Evolutionary conservation across 2,888 invertebrate species (phyloP).

Genomic region (Buathra laborator): DNA sequence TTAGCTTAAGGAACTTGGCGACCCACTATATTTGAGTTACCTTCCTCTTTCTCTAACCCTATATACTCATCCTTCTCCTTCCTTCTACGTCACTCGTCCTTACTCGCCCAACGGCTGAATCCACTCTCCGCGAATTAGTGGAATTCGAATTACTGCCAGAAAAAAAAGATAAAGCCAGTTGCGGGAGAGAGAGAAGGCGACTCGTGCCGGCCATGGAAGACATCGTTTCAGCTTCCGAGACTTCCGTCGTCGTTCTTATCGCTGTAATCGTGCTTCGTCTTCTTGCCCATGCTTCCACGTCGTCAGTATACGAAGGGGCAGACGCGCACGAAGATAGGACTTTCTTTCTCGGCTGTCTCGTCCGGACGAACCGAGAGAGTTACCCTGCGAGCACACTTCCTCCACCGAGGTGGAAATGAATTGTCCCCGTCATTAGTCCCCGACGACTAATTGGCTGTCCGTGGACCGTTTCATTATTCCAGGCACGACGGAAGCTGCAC

Average conservation of each 20-base stretch:
- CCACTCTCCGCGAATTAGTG: conserved; percentile 64
- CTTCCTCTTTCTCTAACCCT: conserved; percentile 31
- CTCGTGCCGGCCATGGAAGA: conserved; percentile 30
- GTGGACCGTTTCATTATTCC: conserved; percentile 69
- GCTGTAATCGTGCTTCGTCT: conserved; percentile 45
- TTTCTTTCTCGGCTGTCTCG: conserved; percentile 55
- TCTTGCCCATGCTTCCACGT: conserved; percentile 27
- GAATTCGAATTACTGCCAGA: conserved; percentile 64
- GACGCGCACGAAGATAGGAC: conserved; percentile 42
- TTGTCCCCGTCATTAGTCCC: conserved; percentile 69
- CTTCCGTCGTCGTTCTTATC: conserved; percentile 44
- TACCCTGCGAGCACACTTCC: conserved; percentile 58
- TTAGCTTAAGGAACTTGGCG: conserved; percentile 70
- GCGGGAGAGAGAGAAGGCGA: conserved; percentile 15
- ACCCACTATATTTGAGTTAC: conserved; percentile 69
- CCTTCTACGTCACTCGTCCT: conserved; percentile 27
- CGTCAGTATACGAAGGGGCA: background rate
- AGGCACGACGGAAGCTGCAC: conserved; percentile 64
- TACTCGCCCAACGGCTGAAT: conserved; percentile 56
- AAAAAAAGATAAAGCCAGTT: conserved; percentile 11
- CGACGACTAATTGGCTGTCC: conserved; percentile 70
- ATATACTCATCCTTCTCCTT: background rate
- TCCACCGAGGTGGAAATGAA: conserved; percentile 67
- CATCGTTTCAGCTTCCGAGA: conserved; percentile 43
- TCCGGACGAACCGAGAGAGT: conserved; percentile 31